Evolutionary conservation across 2,113 vertebrate species (phyloP).

Genomic region (Nettapus auritus): DNA sequence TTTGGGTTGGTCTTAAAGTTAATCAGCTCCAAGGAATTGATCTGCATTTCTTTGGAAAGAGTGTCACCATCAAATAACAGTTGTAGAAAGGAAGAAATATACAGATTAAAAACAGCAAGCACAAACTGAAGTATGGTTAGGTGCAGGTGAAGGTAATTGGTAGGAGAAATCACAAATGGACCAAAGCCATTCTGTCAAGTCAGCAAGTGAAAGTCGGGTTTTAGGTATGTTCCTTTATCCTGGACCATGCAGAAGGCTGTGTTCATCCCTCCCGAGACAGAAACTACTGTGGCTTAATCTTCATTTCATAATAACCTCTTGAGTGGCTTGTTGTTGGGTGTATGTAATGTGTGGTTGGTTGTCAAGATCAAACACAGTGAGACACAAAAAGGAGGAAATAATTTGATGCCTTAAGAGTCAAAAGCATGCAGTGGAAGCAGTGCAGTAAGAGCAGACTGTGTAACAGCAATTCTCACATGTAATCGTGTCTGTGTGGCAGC

Average conservation of each 20-base stretch:
- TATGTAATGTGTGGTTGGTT: background rate
- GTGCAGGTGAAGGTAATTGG: background rate
- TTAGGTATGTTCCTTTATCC: background rate
- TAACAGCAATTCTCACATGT: background rate
- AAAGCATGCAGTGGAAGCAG: background rate
- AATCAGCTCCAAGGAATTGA: background rate
- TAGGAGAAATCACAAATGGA: background rate
- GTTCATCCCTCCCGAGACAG: background rate
- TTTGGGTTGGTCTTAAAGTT: constrained; percentile 26
- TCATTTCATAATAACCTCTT: background rate
- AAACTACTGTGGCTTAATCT: background rate
- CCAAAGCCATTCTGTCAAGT: background rate
- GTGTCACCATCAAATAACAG: background rate
- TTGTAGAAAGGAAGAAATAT: background rate
- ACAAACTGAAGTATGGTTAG: background rate
- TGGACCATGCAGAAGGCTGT: background rate
- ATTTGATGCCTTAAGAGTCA: background rate
- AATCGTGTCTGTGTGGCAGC: background rate
- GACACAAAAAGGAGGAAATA: background rate
- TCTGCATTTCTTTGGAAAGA: background rate
- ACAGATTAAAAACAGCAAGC: background rate
- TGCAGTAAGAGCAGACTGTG: background rate
- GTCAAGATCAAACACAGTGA: background rate
- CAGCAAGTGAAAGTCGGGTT: background rate
- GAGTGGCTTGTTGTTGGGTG: background rate